phyloP scores from a whole-genome alignment of 2,888 invertebrate genomes.

The Kryphioiulus occultus region DNA sequence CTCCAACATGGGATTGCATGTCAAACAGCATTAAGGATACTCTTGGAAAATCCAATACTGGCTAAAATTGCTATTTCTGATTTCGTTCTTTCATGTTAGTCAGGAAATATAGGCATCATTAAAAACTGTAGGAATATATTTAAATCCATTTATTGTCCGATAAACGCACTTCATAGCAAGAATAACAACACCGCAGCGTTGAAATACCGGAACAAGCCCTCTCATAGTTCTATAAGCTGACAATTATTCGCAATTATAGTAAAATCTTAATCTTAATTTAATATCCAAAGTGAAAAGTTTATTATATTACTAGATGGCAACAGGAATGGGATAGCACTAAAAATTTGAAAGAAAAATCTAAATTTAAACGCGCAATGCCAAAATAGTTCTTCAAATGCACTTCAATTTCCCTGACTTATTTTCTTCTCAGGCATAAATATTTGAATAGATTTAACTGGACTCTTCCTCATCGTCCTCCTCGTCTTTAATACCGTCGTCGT shows the following conservation, averaged over 20 bases:
- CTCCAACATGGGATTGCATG: too few species aligned
- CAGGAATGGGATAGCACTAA: not conserved
- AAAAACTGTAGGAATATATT: not conserved
- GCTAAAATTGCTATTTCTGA: too few species aligned
- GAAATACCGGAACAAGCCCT: not conserved
- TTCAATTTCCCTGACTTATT: not conserved
- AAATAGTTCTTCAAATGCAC: not conserved
- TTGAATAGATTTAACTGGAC: not conserved
- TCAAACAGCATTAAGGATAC: too few species aligned
- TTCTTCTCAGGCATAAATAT: not conserved
- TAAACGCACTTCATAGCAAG: not conserved
- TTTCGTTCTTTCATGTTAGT: too few species aligned
- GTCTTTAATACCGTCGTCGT: conserved; percentile 38
- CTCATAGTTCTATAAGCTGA: not conserved
- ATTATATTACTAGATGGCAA: not conserved
- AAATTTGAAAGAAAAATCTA: not conserved
- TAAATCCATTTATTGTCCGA: not conserved
- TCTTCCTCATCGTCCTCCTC: conserved; percentile 24
- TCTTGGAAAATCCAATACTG: too few species aligned
- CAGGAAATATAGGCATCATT: too few species aligned
- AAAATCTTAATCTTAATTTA: not conserved
- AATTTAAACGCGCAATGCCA: not conserved
- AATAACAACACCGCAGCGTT: not conserved
- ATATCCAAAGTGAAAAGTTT: conserved; percentile 3
- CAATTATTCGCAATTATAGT: not conserved